These are phyloP conservation scores for Botia kubotai DNA, from an alignment of 2,797 vertebrate species.

Conservation along the genomic window DNA sequence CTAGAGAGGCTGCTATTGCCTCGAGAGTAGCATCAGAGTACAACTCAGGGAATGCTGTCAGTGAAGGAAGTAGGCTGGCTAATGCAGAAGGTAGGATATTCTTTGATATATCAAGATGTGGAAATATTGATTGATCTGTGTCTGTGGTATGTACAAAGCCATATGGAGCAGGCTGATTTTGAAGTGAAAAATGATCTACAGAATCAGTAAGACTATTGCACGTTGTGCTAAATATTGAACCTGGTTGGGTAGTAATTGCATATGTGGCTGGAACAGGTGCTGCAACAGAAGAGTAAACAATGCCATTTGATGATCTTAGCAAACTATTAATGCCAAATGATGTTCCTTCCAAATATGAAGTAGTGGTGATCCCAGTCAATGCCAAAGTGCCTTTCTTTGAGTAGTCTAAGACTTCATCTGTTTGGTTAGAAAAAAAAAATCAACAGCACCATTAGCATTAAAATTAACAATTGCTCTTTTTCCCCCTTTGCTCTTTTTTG, in stretches of 20 bases:
- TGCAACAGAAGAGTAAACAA: constrained; percentile 93
- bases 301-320: constrained; percentile 90
- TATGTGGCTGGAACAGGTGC: constrained; percentile 91
- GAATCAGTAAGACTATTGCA: constrained; percentile 76
- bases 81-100: constrained; percentile 83
- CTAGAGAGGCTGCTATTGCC: constrained; percentile 81
- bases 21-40: constrained; percentile 86
- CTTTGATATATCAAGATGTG: constrained; percentile 82
- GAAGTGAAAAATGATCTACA: constrained; percentile 75
- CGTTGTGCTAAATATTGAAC: constrained; percentile 90
- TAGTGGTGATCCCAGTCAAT: constrained; percentile 83
- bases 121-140: constrained; percentile 79
- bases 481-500: neutral
- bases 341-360: constrained; percentile 86
- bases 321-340: constrained; percentile 86
- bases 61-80: constrained; percentile 78
- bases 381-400: constrained; percentile 90
- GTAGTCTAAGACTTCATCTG: constrained; percentile 98
- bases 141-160: constrained; percentile 85
- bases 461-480: constrained; percentile 68
- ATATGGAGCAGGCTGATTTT: constrained; percentile 85
- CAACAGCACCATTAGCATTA: constrained; percentile 42
- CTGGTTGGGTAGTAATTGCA: constrained; percentile 97
- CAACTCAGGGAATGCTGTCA: constrained; percentile 88
- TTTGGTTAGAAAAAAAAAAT: constrained; percentile 81